Evolutionary conservation across 2,888 invertebrate genomes (phyloP).

Genomic region (Mythimna lalbum): DNA sequence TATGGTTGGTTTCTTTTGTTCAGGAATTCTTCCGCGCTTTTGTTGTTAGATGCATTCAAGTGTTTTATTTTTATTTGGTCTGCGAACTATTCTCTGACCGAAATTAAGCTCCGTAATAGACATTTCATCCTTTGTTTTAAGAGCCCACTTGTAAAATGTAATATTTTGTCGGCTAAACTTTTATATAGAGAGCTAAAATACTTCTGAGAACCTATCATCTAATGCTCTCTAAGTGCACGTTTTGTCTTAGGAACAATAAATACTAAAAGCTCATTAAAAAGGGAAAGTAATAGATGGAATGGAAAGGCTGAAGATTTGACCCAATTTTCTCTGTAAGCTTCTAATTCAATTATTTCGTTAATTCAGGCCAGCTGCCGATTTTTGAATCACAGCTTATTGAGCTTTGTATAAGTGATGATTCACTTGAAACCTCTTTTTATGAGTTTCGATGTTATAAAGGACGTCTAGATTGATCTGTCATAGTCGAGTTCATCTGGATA

Average conservation of each 20-base stretch:
- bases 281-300: constrained; percentile 74
- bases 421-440: constrained; percentile 23
- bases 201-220: constrained; percentile 10
- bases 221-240: constrained; percentile 8
- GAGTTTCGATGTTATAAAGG: constrained; percentile 8
- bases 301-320: constrained; percentile 70
- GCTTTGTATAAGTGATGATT: constrained; percentile 32
- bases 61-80: constrained; percentile 29
- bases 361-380: constrained; percentile 65
- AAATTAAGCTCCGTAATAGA: background rate
- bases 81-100: background rate
- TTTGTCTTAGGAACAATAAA: constrained; percentile 37
- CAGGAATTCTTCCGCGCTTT: constrained; percentile 28
- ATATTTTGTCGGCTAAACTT: background rate
- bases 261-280: constrained; percentile 63
- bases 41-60: constrained; percentile 24
- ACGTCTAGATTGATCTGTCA: constrained; percentile 16
- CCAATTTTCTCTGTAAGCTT: constrained; percentile 72
- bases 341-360: constrained; percentile 79
- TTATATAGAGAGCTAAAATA: constrained; percentile 5
- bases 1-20: constrained; percentile 34
- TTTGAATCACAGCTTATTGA: constrained; percentile 40
- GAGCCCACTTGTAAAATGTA: background rate
- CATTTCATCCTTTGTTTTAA: background rate
- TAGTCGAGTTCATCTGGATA: constrained; percentile 18